phyloP scores from a whole-genome alignment of 2,888 invertebrate species.

The Automeris io region DNA sequence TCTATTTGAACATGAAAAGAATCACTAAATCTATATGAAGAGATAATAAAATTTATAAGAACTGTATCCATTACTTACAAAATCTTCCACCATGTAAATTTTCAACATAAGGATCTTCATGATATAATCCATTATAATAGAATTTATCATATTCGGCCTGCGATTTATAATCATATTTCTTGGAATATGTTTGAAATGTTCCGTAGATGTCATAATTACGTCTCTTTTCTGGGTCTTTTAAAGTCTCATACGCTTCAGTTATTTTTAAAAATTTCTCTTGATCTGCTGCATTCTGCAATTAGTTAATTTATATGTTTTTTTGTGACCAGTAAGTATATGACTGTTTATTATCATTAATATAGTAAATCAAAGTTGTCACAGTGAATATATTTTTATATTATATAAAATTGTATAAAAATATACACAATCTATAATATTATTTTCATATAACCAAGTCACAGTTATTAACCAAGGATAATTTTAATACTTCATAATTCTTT shows the following conservation, averaged over 20 bases:
- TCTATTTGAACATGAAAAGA: too few relatives aligned
- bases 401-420: too few relatives aligned
- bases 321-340: not conserved
- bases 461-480: too few relatives aligned
- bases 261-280: slow-evolving; percentile 87
- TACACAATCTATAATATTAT: too few relatives aligned
- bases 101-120: slow-evolving; percentile 88
- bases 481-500: too few relatives aligned
- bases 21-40: too few relatives aligned
- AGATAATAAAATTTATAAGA: too few relatives aligned
- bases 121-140: slow-evolving; percentile 92
- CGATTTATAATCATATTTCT: slow-evolving; percentile 77
- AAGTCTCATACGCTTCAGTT: slow-evolving; percentile 89
- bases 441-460: too few relatives aligned
- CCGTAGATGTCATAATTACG: slow-evolving; percentile 89
- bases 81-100: slow-evolving; percentile 85
- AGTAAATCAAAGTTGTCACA: too few relatives aligned
- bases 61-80: slow-evolving; percentile 72
- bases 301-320: not conserved
- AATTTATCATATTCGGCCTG: slow-evolving; percentile 85
- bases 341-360: not conserved
- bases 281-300: slow-evolving; percentile 80
- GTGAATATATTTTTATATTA: too few relatives aligned
- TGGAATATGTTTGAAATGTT: slow-evolving; percentile 72
- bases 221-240: slow-evolving; percentile 88